phyloP scores from a whole-genome alignment of 2,888 invertebrate species.

The Drosophila dives region DNA sequence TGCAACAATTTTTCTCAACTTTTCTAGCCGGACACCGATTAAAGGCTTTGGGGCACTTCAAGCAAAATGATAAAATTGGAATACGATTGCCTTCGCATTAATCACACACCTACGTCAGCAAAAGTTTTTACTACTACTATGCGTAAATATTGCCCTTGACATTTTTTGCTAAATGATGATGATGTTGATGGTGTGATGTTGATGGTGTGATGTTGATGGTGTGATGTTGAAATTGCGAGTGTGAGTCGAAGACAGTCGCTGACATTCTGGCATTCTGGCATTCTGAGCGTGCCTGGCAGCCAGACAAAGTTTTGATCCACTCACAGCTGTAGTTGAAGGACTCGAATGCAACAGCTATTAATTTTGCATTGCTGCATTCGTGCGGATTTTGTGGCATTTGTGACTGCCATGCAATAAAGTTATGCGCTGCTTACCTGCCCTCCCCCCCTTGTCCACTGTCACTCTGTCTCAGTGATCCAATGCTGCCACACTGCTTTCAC shows the following conservation, averaged over 20 bases:
- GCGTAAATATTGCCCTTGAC: constrained; percentile 47
- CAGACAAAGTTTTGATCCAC: constrained; percentile 46
- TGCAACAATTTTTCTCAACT: constrained; percentile 56
- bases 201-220: neutral
- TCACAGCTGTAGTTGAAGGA: constrained; percentile 17
- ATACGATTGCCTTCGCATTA: constrained; percentile 64
- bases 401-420: constrained; percentile 60
- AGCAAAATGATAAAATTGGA: constrained; percentile 54
- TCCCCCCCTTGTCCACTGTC: neutral
- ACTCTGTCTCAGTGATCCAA: neutral
- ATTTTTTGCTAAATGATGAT: constrained; percentile 58
- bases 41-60: constrained; percentile 61
- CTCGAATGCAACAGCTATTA: constrained; percentile 69
- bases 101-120: constrained; percentile 52
- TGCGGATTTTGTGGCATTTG: constrained; percentile 74
- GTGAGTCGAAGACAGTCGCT: constrained; percentile 49
- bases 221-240: constrained; percentile 29
- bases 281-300: constrained; percentile 44
- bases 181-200: constrained; percentile 32
- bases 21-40: constrained; percentile 64
- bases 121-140: constrained; percentile 41
- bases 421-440: constrained; percentile 45
- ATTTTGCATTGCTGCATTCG: constrained; percentile 70
- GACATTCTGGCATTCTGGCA: constrained; percentile 60
- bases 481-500: constrained; percentile 46